Evolutionary conservation across 2,888 invertebrate species (phyloP).

Genomic region (Catocala fraxini): DNA sequence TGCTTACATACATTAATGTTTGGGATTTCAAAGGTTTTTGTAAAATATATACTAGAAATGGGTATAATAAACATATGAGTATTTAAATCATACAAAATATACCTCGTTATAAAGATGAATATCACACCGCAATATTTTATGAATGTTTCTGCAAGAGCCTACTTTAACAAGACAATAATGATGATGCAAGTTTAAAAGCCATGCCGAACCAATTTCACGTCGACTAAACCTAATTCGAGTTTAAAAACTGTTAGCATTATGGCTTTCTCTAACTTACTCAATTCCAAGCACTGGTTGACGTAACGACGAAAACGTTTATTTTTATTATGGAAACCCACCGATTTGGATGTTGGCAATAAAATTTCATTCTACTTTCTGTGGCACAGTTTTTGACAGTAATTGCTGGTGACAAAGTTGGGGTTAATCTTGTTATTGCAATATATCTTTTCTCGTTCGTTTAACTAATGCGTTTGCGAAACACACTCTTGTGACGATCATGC

Average conservation of each 20-base stretch:
- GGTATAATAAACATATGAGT: background rate
- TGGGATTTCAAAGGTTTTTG: background rate
- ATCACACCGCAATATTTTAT: slow-evolving; percentile 12
- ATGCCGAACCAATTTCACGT: slow-evolving; percentile 34
- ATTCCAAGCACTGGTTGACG: slow-evolving; percentile 52
- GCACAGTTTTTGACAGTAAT: slow-evolving; percentile 49
- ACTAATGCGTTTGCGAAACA: slow-evolving; percentile 3
- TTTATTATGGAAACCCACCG: slow-evolving; percentile 54
- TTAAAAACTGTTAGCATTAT: slow-evolving; percentile 56
- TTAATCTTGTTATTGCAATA: slow-evolving; percentile 32
- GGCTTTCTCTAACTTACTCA: slow-evolving; percentile 50
- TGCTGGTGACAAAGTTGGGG: slow-evolving; percentile 45
- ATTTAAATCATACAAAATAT: slow-evolving; percentile 2
- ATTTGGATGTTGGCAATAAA: slow-evolving; percentile 47
- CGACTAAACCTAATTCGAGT: slow-evolving; percentile 48
- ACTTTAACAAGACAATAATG: slow-evolving; percentile 44
- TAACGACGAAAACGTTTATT: slow-evolving; percentile 57
- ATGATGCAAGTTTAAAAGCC: slow-evolving; percentile 52
- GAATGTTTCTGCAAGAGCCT: slow-evolving; percentile 29
- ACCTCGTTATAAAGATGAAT: background rate
- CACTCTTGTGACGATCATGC: slow-evolving; percentile 16
- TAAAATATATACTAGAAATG: background rate
- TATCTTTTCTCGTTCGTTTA: slow-evolving; percentile 20
- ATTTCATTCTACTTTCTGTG: slow-evolving; percentile 51
- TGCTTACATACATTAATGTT: slow-evolving; percentile 6